A percentile compares a stretch with the other conserved stretches of the same genome.
These are phyloP conservation scores for Papilio machaon DNA, from an alignment of 1,140 invertebrate species.

Conservation along the genomic window DNA sequence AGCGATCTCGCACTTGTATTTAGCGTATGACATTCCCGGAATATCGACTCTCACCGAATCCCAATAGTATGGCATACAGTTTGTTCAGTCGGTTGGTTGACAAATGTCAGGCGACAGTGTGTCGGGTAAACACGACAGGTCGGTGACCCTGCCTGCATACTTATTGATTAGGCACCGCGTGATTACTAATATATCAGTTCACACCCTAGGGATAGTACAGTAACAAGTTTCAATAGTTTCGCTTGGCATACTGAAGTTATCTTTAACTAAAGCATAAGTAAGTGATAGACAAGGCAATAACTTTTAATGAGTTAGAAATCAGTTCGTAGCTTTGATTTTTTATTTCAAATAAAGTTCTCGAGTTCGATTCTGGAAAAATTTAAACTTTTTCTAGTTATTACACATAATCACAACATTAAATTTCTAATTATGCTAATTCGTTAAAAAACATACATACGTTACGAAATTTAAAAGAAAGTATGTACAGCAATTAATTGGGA, in stretches of 20 bases:
- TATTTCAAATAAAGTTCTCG: neutral
- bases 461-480: neutral
- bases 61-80: constrained; percentile 62
- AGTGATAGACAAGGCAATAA: neutral
- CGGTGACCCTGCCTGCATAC: constrained; percentile 59
- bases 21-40: constrained; percentile 35
- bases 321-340: neutral
- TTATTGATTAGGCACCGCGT: constrained; percentile 64
- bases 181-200: constrained; percentile 69
- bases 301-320: neutral
- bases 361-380: neutral
- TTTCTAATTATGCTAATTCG: neutral
- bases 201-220: constrained; percentile 44
- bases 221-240: constrained; percentile 19
- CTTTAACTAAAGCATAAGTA: neutral
- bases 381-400: neutral
- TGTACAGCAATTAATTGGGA: neutral
- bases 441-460: neutral
- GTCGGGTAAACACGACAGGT: constrained; percentile 65
- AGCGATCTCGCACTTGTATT: constrained; percentile 7
- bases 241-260: neutral
- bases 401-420: too few species aligned
- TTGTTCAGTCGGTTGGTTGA: constrained; percentile 72
- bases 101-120: constrained; percentile 52
- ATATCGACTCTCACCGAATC: constrained; percentile 50